Evolutionary conservation across 1,140 invertebrate genomes (phyloP).

Genomic region (Lysiphlebus fabarum): DNA sequence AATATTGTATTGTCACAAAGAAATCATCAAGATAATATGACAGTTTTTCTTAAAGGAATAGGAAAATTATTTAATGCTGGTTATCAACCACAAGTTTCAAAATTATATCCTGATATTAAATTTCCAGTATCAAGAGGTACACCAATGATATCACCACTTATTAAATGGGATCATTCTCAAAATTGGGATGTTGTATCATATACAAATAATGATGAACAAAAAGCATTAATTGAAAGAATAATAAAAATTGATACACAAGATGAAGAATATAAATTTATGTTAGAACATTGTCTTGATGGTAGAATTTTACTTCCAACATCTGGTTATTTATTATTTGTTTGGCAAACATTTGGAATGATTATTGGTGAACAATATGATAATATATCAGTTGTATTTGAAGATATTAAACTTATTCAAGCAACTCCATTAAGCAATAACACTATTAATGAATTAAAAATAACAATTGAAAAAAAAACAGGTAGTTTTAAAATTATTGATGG

Average conservation of each 20-base stretch:
- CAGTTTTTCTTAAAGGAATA: constrained; percentile 70
- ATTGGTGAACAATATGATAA: constrained; percentile 74
- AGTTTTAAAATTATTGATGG: constrained; percentile 76
- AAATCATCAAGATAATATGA: constrained; percentile 67
- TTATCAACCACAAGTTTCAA: constrained; percentile 59
- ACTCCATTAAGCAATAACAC: constrained; percentile 86
- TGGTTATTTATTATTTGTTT: constrained; percentile 88
- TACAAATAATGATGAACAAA: constrained; percentile 51
- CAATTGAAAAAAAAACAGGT: constrained; percentile 81
- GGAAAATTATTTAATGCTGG: constrained; percentile 68
- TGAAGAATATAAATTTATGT: constrained; percentile 72
- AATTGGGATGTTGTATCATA: constrained; percentile 67
- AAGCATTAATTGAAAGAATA: constrained; percentile 66
- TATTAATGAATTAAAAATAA: constrained; percentile 80
- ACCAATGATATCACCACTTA: constrained; percentile 66
- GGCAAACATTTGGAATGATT: constrained; percentile 88
- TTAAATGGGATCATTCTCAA: constrained; percentile 88
- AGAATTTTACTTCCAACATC: constrained; percentile 92
- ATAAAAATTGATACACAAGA: constrained; percentile 76
- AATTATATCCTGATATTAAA: constrained; percentile 61
- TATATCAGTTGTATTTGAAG: constrained; percentile 79
- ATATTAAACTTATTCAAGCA: constrained; percentile 84
- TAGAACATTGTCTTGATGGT: constrained; percentile 92
- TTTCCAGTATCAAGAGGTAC: constrained; percentile 72
- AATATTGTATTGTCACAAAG: constrained; percentile 79